Evolutionary conservation across 1,140 invertebrate species (phyloP).

Genomic region (Linepithema humile): DNA sequence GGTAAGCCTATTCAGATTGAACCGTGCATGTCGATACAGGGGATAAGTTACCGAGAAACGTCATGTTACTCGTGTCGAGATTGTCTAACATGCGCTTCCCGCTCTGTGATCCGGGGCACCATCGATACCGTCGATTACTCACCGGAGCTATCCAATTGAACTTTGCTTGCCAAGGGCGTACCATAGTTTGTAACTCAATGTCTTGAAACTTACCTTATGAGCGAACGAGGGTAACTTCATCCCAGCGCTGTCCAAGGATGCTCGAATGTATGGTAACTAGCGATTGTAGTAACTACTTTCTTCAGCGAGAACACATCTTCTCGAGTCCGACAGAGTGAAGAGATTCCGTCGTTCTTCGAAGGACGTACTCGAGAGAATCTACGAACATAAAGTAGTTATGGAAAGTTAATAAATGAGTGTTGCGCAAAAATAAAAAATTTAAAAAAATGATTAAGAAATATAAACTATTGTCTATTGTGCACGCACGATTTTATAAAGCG

Average conservation of each 20-base stretch:
- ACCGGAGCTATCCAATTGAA: constrained; percentile 56
- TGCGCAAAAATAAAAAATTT: background rate
- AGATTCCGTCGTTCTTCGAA: constrained; percentile 7
- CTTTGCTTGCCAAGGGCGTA: constrained; percentile 54
- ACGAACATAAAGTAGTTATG: too few species aligned
- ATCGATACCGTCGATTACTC: constrained; percentile 58
- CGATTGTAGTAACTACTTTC: constrained; percentile 19
- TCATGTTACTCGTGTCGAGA: constrained; percentile 56
- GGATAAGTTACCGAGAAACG: constrained; percentile 51
- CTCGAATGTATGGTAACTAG: constrained; percentile 21
- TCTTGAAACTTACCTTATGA: constrained; percentile 38
- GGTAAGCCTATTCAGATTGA: constrained; percentile 42
- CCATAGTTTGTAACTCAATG: constrained; percentile 28
- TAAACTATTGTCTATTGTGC: background rate
- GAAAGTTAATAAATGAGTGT: background rate
- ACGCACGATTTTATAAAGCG: too few species aligned
- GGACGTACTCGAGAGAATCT: background rate
- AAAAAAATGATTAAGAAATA: background rate
- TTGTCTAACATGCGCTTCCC: constrained; percentile 52
- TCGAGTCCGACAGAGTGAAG: constrained; percentile 2
- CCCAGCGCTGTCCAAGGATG: constrained; percentile 20
- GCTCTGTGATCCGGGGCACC: constrained; percentile 31
- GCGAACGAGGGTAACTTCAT: constrained; percentile 16
- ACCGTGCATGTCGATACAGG: constrained; percentile 39
- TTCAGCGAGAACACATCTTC: constrained; percentile 2